A percentile compares a stretch with the other conserved stretches of the same genome.
Conservation (phyloP, 2,888 invertebrate species). For the Meiosimyza decipiens region DNA sequence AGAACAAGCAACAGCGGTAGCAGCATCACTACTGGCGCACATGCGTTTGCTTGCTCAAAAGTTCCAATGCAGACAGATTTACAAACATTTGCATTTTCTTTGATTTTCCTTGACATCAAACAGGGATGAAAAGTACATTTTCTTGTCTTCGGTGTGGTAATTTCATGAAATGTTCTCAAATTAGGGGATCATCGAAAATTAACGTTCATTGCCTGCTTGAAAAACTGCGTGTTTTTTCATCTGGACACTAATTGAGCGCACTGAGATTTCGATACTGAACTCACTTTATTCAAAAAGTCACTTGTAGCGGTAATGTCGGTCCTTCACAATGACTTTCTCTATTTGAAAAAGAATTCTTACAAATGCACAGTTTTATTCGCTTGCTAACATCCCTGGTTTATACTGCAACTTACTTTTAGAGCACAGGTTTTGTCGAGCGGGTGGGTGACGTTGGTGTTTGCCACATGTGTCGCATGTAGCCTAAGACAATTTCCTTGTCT, state of each 20-base stretch:
- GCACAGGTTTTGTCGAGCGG: not conserved
- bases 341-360: no score
- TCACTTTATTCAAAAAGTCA: no score
- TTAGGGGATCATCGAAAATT: no score
- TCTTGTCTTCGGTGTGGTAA: no score
- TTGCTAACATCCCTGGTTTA: not conserved
- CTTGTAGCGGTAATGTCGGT: no score
- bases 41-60: constrained; percentile 22
- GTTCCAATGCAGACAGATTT: constrained; percentile 3
- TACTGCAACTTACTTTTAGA: not conserved
- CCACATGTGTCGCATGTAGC: not conserved
- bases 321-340: no score
- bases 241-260: no score
- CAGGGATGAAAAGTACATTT: no score
- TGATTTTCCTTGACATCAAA: not conserved
- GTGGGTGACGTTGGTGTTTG: not conserved
- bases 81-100: constrained; percentile 25
- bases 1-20: not conserved
- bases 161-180: no score
- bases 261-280: no score
- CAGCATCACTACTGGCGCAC: constrained; percentile 10
- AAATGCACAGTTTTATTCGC: not conserved
- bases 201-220: no score
- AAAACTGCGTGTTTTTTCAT: no score
- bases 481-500: constrained; percentile 44